Percentiles rank a stretch among this genome's conserved stretches.
Conservation (phyloP, 2,797 vertebrate species). For the Gila robusta region DNA sequence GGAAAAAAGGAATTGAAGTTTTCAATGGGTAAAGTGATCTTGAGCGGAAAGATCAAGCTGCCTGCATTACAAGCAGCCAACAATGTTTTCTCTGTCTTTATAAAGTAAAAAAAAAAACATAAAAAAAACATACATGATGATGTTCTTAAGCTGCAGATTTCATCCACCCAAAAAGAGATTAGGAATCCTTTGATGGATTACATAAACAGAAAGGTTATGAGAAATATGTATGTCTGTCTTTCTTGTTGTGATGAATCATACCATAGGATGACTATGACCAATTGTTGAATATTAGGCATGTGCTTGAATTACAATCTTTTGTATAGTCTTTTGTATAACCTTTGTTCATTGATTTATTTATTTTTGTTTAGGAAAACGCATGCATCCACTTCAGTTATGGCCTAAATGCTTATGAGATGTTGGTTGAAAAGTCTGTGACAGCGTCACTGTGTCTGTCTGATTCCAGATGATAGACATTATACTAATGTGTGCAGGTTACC, state of each 20-base stretch:
- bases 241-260: slow-evolving; percentile 14
- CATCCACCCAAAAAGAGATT: slow-evolving; percentile 12
- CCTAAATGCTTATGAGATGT: too few relatives aligned
- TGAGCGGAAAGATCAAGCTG: slow-evolving; percentile 68
- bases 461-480: too few relatives aligned
- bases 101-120: background rate
- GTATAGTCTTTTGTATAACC: background rate
- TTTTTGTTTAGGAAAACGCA: too few relatives aligned
- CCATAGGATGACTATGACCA: background rate
- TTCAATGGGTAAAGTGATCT: slow-evolving; percentile 72
- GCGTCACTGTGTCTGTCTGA: too few relatives aligned
- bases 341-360: background rate
- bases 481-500: too few relatives aligned
- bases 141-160: background rate
- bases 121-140: background rate
- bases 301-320: background rate
- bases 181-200: slow-evolving; percentile 6
- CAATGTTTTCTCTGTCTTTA: slow-evolving; percentile 2
- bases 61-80: slow-evolving; percentile 8
- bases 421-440: too few relatives aligned
- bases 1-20: slow-evolving; percentile 70
- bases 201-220: background rate
- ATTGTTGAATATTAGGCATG: background rate
- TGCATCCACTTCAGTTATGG: too few relatives aligned
- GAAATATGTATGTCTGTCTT: slow-evolving; percentile 11